A percentile compares a stretch with the other conserved stretches of the same genome.
phyloP scores from a whole-genome alignment of 2,797 vertebrate species.

The Tarsius wallacei region DNA sequence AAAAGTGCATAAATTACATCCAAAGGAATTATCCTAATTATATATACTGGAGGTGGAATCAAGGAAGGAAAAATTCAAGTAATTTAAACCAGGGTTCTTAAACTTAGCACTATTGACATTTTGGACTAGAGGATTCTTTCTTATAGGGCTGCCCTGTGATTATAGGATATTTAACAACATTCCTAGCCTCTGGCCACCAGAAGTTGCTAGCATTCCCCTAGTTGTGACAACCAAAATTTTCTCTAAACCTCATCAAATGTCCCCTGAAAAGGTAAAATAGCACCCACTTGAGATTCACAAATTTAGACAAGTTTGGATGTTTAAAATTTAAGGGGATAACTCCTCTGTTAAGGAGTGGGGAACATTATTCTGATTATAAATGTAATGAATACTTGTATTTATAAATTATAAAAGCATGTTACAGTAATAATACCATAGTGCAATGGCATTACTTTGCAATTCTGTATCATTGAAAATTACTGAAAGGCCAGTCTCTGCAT shows the following conservation, averaged over 20 bases:
- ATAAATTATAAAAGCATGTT: not conserved
- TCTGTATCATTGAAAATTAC: not conserved
- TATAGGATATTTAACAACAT: not conserved
- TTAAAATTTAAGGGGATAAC: not conserved
- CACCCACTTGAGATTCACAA: not conserved
- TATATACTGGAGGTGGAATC: not conserved
- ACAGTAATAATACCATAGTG: not conserved
- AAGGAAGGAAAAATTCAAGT: not conserved
- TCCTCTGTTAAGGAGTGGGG: not conserved
- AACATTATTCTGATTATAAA: not conserved
- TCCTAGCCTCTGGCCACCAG: not conserved
- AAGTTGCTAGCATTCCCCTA: not conserved
- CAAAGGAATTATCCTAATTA: slow-evolving; percentile 22
- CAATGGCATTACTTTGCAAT: not conserved
- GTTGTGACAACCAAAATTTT: not conserved
- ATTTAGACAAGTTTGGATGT: not conserved
- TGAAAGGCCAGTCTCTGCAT: not conserved
- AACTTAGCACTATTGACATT: not conserved
- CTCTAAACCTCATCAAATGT: not conserved
- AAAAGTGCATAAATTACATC: slow-evolving; percentile 8
- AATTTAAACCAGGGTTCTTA: not conserved
- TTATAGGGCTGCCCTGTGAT: not conserved
- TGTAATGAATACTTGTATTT: not conserved
- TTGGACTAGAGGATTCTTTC: not conserved
- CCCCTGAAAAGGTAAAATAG: not conserved